Evolutionary conservation across 53 echinoderm and acorn worm species (phyloP), one percentile per base, ranked within the genome.

Genomic region (Temnopleurus reevesii): DNA sequence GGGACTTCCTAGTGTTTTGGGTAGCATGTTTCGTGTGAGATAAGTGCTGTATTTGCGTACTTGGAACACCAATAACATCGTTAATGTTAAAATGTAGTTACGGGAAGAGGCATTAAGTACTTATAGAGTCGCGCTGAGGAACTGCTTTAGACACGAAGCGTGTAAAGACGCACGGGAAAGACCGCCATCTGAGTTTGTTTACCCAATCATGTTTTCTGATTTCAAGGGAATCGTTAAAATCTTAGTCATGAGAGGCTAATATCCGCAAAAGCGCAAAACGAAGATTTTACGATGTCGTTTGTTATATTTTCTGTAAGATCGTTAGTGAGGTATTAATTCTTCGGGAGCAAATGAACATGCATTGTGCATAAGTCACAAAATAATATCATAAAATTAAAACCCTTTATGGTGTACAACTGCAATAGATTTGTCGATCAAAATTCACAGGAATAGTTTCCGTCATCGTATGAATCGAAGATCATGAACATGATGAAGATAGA

Each of bases 1-100:
- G 8, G 41, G n/a, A 8, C n/a, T 5, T 41, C 36, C 71, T 23
- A 71, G 71, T 71, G 71, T 41, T 71, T 38, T 71, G 4, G n/a
- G 71, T 71, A n/a, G 71, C 71, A 71, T 71, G 71, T 71, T 71
- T 71, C 43, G 71, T 6, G 36, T 36, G 71, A 21, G 71, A 71
- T 79, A 49, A 79, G 79, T 79, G 79, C 41, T 49, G 30, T 79
- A 79, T 79, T 79, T 79, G 49, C 49, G 12, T 79, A 79, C 79
- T 49, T 79, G 79, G 79, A 79, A 49, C 46, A 25, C 46, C 49
- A 79, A 79, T 49, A 79, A 79, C 71, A 71, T 71, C 71, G 71
- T 38, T 13, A 71, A 71, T 71, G 71, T 71, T 71, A 71, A 71
- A 71, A 71, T 71, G 71, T 71, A 71, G 41, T 71, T 71, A 71